phyloP scores from a whole-genome alignment of 1,140 invertebrate genomes.

The Parapsyche elsis region DNA sequence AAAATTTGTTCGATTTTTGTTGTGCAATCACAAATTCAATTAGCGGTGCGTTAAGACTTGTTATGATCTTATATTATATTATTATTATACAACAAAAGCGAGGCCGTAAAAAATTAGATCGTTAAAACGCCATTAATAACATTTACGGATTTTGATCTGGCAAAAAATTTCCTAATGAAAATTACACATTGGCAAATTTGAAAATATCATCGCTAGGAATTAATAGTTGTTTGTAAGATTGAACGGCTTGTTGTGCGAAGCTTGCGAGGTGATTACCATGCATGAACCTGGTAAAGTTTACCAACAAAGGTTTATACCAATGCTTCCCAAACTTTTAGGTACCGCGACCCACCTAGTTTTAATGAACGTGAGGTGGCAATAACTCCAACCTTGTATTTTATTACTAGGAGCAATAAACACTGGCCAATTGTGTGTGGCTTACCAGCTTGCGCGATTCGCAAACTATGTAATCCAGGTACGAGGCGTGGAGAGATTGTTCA shows the following conservation, averaged over 20 bases:
- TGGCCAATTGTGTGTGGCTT: no score
- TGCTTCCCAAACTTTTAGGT: neutral
- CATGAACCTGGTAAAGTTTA: conserved; percentile 17
- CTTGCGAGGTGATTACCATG: conserved; percentile 19
- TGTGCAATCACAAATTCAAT: conserved; percentile 29
- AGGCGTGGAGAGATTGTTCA: no score
- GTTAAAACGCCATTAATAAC: conserved; percentile 17
- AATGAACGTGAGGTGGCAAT: no score
- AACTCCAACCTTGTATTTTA: no score
- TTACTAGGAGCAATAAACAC: no score
- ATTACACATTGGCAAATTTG: neutral
- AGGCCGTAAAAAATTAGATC: neutral
- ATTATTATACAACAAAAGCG: neutral
- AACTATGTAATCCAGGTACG: no score
- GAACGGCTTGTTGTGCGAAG: neutral
- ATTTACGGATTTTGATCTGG: neutral
- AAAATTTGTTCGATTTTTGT: neutral
- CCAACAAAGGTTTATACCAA: conserved; percentile 6
- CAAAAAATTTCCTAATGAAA: neutral
- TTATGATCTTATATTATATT: neutral
- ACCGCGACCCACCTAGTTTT: neutral
- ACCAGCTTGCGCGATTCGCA: no score
- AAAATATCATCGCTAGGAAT: neutral
- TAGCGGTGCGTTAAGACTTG: neutral
- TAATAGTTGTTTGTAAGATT: neutral